Conservation (phyloP, 2,888 invertebrate genomes). For the Cistogaster globosa region DNA sequence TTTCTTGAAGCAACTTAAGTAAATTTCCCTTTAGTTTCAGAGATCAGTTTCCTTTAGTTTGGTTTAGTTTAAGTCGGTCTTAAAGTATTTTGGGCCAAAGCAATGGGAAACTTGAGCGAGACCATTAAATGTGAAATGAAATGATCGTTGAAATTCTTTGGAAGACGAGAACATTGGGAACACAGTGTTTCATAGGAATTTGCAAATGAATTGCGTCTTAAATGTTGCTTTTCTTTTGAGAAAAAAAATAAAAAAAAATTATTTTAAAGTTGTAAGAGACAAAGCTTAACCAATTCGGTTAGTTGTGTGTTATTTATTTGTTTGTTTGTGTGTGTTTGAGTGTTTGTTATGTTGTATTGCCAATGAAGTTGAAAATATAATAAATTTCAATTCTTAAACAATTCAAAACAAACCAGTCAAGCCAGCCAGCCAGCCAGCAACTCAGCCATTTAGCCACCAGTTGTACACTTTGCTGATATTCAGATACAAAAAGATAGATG, state of each 20-base stretch:
- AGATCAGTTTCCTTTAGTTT: slow-evolving; percentile 43
- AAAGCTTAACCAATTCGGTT: slow-evolving; percentile 67
- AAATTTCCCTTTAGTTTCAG: slow-evolving; percentile 62
- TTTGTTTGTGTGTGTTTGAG: slow-evolving; percentile 26
- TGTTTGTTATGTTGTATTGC: slow-evolving; percentile 45
- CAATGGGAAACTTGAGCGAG: slow-evolving; percentile 65
- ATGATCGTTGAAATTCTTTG: slow-evolving; percentile 79
- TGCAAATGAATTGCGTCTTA: slow-evolving; percentile 80
- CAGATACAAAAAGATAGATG: slow-evolving; percentile 55
- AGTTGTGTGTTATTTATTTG: slow-evolving; percentile 51
- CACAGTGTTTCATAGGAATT: slow-evolving; percentile 81
- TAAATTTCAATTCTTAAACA: slow-evolving; percentile 70
- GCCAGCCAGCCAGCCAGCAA: slow-evolving; percentile 13
- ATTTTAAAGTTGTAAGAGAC: slow-evolving; percentile 37
- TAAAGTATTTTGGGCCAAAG: slow-evolving; percentile 14
- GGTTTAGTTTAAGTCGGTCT: slow-evolving; percentile 33
- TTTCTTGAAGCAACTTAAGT: background rate
- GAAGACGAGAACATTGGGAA: slow-evolving; percentile 76
- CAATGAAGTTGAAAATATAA: slow-evolving; percentile 71
- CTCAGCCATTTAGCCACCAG: slow-evolving; percentile 46
- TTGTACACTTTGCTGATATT: slow-evolving; percentile 55
- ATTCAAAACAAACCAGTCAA: slow-evolving; percentile 57
- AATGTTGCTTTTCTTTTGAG: slow-evolving; percentile 46
- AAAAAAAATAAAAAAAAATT: background rate
- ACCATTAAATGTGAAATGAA: slow-evolving; percentile 72